These are phyloP conservation scores for Mormyrops attenuatus DNA, from an alignment of 2,797 vertebrate genomes.

Conservation along the genomic window DNA sequence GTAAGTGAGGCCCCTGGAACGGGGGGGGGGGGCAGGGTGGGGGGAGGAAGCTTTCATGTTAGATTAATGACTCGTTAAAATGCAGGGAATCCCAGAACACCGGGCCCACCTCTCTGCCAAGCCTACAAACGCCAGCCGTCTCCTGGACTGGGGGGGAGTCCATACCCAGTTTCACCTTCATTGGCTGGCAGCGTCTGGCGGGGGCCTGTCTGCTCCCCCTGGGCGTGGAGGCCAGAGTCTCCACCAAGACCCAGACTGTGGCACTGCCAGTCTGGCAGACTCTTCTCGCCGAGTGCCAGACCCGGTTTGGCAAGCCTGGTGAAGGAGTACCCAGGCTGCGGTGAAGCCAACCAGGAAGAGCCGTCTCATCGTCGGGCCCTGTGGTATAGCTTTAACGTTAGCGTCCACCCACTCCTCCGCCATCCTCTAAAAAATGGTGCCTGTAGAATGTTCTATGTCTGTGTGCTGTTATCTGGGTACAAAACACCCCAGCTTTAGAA, in stretches of 20 bases:
- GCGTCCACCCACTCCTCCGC: not conserved
- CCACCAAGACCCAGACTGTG: not conserved
- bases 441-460: not conserved
- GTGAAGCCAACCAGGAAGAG: not conserved
- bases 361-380: not conserved
- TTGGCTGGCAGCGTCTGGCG: not conserved
- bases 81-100: conserved; percentile 30
- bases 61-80: conserved; percentile 45
- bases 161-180: conserved; percentile 19
- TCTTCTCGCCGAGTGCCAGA: not conserved
- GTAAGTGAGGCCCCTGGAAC: not conserved
- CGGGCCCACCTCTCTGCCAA: conserved; percentile 24
- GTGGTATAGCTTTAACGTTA: not conserved
- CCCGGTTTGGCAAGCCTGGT: not conserved
- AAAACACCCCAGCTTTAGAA: not conserved
- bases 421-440: not conserved
- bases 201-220: not conserved
- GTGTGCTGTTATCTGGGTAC: not conserved
- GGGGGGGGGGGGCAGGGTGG: not conserved
- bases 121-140: not conserved
- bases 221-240: not conserved
- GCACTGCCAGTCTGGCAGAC: not conserved
- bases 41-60: conserved; percentile 29
- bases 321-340: not conserved
- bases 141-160: not conserved